These are phyloP conservation scores for Petrocephalus zakoni DNA, from an alignment of 2,113 vertebrate genomes.

Conservation along the genomic window DNA sequence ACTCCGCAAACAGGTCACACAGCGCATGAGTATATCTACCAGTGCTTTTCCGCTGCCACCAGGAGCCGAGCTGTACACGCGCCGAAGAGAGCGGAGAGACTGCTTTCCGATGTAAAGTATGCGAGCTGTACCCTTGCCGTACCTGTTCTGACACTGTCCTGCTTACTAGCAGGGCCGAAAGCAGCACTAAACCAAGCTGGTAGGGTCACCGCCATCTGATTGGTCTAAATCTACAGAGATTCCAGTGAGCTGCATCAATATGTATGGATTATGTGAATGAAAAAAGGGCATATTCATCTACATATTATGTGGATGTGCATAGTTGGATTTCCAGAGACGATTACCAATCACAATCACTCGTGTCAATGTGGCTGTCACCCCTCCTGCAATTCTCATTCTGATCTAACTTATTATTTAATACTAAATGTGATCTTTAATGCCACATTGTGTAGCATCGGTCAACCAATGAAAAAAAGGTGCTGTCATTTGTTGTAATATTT, in stretches of 20 bases:
- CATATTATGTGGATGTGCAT: background rate
- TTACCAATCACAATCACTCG: background rate
- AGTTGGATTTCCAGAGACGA: background rate
- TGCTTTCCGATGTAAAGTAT: background rate
- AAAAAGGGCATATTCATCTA: background rate
- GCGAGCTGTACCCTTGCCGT: background rate
- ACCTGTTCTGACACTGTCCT: background rate
- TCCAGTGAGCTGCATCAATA: background rate
- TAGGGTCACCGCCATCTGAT: background rate
- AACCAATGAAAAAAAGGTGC: background rate
- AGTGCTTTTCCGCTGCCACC: background rate
- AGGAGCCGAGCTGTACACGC: background rate
- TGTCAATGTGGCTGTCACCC: background rate
- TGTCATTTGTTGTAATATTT: background rate
- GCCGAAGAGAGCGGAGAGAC: background rate
- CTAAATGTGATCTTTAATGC: background rate
- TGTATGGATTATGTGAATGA: background rate
- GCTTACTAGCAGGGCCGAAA: background rate
- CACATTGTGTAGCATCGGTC: background rate
- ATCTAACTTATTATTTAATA: background rate
- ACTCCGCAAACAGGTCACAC: background rate
- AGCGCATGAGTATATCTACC: background rate
- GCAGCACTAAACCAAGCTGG: background rate
- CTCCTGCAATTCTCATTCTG: background rate
- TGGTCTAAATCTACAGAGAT: background rate